A percentile compares a stretch with the other conserved stretches of the same genome.
Evolutionary conservation across 2,797 vertebrate species (phyloP).

Genomic region (Triplophysa bombifrons): DNA sequence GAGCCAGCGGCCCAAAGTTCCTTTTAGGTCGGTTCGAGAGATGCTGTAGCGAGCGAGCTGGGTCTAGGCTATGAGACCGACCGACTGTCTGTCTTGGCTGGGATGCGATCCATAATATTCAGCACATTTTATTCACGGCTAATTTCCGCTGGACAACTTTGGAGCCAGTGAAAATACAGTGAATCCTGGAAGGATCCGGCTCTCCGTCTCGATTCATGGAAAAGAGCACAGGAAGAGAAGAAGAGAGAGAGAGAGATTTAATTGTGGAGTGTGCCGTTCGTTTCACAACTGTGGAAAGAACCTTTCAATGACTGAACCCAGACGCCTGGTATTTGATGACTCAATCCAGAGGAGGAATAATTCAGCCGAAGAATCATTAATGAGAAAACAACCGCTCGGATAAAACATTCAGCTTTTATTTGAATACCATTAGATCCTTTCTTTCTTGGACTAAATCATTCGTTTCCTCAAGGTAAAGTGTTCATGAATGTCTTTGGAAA

Average conservation of each 20-base stretch:
- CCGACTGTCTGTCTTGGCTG: slow-evolving; percentile 79
- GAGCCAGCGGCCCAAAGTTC: slow-evolving; percentile 50
- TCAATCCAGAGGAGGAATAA: slow-evolving; percentile 15
- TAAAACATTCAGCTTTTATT: slow-evolving; percentile 21
- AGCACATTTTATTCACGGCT: slow-evolving; percentile 80
- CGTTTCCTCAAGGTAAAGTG: slow-evolving; percentile 13
- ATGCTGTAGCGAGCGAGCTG: slow-evolving; percentile 58
- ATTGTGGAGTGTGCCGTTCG: slow-evolving; percentile 57
- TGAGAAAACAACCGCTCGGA: slow-evolving; percentile 19
- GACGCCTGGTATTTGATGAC: slow-evolving; percentile 34
- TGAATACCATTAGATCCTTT: slow-evolving; percentile 14
- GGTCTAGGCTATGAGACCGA: slow-evolving; percentile 63
- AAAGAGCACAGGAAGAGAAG: slow-evolving; percentile 62
- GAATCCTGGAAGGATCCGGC: slow-evolving; percentile 68
- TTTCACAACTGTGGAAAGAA: slow-evolving; percentile 64
- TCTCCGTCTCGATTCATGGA: slow-evolving; percentile 73
- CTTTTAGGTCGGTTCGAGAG: slow-evolving; percentile 65
- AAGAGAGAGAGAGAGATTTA: slow-evolving; percentile 48
- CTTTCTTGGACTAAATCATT: slow-evolving; percentile 10
- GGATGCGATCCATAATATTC: slow-evolving; percentile 71
- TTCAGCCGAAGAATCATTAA: slow-evolving; percentile 30
- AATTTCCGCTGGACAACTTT: slow-evolving; percentile 77
- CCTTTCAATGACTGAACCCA: slow-evolving; percentile 48
- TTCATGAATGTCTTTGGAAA: neutral
- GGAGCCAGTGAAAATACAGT: slow-evolving; percentile 76